Evolutionary conservation across 2,113 vertebrate genomes (phyloP).

Genomic region (Otocyon megalotis): DNA sequence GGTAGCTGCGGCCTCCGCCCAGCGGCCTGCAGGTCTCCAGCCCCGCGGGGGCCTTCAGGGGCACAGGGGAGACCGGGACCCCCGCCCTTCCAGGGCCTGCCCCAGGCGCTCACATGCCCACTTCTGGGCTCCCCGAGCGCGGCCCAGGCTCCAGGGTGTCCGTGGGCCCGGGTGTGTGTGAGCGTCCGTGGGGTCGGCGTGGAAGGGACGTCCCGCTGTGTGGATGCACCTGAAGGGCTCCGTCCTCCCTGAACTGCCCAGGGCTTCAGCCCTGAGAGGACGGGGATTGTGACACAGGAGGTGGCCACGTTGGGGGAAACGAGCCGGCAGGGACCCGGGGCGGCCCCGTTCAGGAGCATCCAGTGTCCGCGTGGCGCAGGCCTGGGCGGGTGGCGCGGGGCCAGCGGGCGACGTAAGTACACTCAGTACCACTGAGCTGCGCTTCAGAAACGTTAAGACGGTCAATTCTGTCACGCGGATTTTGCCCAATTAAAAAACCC

Average conservation of each 20-base stretch:
- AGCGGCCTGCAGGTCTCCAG: not conserved
- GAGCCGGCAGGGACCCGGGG: too few relatives aligned
- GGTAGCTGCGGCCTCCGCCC: not conserved
- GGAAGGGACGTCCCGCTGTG: not conserved
- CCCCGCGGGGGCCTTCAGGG: rapidly evolving
- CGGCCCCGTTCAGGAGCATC: too few relatives aligned
- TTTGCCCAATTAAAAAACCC: not conserved
- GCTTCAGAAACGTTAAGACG: not conserved
- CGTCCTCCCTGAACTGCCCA: not conserved
- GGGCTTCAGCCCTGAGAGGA: not conserved
- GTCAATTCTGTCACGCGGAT: not conserved
- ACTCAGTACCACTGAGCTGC: not conserved
- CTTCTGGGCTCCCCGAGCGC: not conserved
- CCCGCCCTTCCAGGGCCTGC: not conserved
- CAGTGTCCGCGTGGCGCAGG: too few relatives aligned
- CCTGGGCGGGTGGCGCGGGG: too few relatives aligned
- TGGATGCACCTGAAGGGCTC: too few relatives aligned
- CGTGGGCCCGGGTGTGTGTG: rapidly evolving
- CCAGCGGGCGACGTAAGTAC: not conserved
- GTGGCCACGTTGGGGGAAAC: too few relatives aligned
- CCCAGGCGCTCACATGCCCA: rapidly evolving
- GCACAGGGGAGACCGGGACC: not conserved
- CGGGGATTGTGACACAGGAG: not conserved
- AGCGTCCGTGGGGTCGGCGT: not conserved
- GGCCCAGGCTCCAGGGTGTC: rapidly evolving